A percentile compares a stretch with the other conserved stretches of the same genome.
phyloP scores from a whole-genome alignment of 2,113 vertebrate genomes.

The Melanocharis versteri region DNA sequence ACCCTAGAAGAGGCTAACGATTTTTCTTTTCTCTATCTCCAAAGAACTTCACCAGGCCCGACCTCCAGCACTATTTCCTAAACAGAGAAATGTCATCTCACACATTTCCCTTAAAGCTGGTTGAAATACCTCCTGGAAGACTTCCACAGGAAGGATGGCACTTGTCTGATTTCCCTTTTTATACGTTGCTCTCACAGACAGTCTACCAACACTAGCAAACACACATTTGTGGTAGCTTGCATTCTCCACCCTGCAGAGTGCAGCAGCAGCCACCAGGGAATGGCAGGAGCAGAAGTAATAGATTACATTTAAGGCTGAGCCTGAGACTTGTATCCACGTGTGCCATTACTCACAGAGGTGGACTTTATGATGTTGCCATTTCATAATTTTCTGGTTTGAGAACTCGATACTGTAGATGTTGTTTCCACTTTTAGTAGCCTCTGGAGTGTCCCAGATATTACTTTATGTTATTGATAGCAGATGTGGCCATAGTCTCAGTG shows the following conservation, averaged over 20 bases:
- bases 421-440: conserved; percentile 38
- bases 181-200: background rate
- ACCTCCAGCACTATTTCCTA: background rate
- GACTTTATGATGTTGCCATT: conserved; percentile 9
- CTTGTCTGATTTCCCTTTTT: background rate
- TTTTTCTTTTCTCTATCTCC: background rate
- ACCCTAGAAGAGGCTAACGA: background rate
- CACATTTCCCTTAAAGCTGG: background rate
- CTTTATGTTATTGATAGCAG: conserved; percentile 33
- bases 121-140: background rate
- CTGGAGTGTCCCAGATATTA: conserved; percentile 36
- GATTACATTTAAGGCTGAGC: background rate
- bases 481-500: background rate
- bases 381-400: conserved; percentile 28
- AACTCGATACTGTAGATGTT: background rate
- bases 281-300: background rate
- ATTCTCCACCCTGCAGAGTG: background rate
- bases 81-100: background rate
- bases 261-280: background rate
- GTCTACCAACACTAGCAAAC: background rate
- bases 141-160: background rate
- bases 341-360: background rate
- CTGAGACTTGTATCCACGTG: background rate
- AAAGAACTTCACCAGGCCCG: background rate
- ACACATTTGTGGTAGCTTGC: background rate